Conservation (phyloP, 1,140 invertebrate species). For the Steinernema khuongi region DNA sequence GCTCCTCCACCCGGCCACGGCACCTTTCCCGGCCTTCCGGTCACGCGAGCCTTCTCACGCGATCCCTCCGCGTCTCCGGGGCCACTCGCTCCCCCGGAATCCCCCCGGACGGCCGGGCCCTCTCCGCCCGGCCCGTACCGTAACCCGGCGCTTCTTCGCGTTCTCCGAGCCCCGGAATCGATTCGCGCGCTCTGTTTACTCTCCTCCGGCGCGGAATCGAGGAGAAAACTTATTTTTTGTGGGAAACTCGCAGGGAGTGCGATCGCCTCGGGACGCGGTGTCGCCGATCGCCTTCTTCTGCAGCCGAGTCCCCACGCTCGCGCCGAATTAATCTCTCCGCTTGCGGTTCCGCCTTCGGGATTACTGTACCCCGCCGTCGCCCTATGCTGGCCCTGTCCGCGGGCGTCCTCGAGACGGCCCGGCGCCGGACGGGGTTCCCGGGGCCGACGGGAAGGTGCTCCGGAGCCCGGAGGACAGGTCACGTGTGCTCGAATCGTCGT, state of each 20-base stretch:
- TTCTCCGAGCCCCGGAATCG: neutral
- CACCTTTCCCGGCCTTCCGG: neutral
- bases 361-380: neutral
- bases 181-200: conserved; percentile 10
- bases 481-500: neutral
- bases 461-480: neutral
- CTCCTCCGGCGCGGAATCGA: neutral
- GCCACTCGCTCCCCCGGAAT: too few species aligned
- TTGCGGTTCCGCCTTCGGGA: conserved; percentile 1
- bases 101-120: too few species aligned
- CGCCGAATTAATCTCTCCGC: neutral
- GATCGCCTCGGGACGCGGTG: too few species aligned
- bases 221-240: neutral
- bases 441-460: neutral
- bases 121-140: neutral
- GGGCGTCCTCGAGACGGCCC: neutral
- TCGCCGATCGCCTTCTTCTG: neutral
- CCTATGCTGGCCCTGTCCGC: neutral
- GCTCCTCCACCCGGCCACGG: neutral
- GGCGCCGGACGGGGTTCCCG: neutral
- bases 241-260: conserved; percentile 1
- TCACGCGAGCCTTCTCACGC: too few species aligned
- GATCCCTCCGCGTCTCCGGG: too few species aligned
- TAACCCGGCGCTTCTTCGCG: neutral
- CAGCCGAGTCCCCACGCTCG: neutral